Evolutionary conservation across 2,888 invertebrate genomes (phyloP).

Genomic region (Zelleria hepariella): DNA sequence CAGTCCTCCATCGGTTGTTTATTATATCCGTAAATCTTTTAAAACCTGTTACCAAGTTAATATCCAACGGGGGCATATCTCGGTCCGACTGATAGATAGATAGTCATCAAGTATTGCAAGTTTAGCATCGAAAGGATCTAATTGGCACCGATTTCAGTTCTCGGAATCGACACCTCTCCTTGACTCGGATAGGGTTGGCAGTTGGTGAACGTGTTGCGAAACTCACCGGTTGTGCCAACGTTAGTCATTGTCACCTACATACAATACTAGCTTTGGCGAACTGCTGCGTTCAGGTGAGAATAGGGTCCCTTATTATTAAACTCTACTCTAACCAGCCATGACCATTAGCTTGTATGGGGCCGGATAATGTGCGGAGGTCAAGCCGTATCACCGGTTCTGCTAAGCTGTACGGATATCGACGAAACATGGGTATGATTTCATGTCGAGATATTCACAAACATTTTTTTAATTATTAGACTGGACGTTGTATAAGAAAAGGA

Average conservation of each 20-base stretch:
- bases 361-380: too few species aligned
- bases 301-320: too few species aligned
- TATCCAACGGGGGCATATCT: not conserved
- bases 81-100: not conserved
- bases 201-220: slow-evolving; percentile 40
- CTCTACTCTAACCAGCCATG: too few species aligned
- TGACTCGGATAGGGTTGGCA: slow-evolving; percentile 55
- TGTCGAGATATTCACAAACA: too few species aligned
- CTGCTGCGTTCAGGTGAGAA: too few species aligned
- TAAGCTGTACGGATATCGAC: too few species aligned
- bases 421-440: too few species aligned
- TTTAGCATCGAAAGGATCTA: not conserved
- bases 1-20: too few species aligned
- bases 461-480: too few species aligned
- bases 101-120: not conserved
- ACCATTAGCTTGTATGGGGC: too few species aligned
- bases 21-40: not conserved
- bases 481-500: too few species aligned
- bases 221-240: slow-evolving; percentile 39
- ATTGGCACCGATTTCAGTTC: slow-evolving; percentile 2
- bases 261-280: slow-evolving; percentile 30
- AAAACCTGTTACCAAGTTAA: not conserved
- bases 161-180: slow-evolving; percentile 40
- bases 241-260: slow-evolving; percentile 56
- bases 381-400: too few species aligned